Percentiles rank a stretch among this genome's conserved stretches.
phyloP scores from a whole-genome alignment of 92 coral and sea anemone genomes.

The Umimayanthus chanpuru region DNA sequence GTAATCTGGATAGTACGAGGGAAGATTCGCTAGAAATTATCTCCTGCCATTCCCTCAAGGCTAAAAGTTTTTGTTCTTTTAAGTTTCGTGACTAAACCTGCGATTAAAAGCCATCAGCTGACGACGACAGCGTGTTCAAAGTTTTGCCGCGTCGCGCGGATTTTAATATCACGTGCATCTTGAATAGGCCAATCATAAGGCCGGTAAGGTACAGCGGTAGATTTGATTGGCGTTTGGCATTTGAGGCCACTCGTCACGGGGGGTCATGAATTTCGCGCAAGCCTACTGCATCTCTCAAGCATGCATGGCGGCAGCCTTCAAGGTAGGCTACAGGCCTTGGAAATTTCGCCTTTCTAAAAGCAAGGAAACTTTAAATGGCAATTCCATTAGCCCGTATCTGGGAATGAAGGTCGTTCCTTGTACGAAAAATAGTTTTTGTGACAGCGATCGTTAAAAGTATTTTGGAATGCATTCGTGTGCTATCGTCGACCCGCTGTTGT shows the following conservation, averaged over 20 bases:
- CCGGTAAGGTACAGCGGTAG: conserved; percentile 44
- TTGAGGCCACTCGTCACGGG: conserved; percentile 40
- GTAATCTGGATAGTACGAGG: background rate
- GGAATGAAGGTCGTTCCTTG: conserved; percentile 29
- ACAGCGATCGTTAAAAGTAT: conserved; percentile 37
- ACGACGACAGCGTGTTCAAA: conserved; percentile 17
- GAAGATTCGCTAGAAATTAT: background rate
- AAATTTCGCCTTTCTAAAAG: conserved; percentile 42
- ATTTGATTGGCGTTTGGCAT: conserved; percentile 50
- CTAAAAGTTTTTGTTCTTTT: background rate
- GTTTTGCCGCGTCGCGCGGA: conserved; percentile 42
- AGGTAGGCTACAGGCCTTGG: conserved; percentile 49
- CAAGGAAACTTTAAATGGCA: conserved; percentile 19
- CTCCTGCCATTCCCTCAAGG: background rate
- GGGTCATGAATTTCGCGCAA: conserved; percentile 50
- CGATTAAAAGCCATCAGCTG: conserved; percentile 23
- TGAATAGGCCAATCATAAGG: conserved; percentile 23
- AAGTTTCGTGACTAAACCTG: conserved; percentile 27
- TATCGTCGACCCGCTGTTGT: conserved; percentile 48
- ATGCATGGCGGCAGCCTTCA: conserved; percentile 54
- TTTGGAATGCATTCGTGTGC: conserved; percentile 46
- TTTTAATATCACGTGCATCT: conserved; percentile 42
- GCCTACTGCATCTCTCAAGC: conserved; percentile 47
- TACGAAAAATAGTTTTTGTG: conserved; percentile 34
- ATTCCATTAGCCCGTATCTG: conserved; percentile 21